Base-by-base conservation (phyloP, 2,888 invertebrate species). In the Metalampra italica region DNA sequence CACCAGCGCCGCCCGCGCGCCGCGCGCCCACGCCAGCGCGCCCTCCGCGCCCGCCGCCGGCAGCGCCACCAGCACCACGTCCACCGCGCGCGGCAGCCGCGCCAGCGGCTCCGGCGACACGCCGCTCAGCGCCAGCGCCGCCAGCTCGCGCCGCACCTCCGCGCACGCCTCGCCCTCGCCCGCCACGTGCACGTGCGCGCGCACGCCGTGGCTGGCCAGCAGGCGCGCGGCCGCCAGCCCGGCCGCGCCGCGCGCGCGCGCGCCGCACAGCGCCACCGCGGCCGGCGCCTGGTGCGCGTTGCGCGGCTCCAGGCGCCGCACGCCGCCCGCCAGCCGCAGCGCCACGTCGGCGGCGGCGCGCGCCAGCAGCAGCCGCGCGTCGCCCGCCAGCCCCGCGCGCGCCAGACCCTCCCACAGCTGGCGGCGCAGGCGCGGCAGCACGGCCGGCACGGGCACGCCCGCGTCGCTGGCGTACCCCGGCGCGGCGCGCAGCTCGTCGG, bases 201-300 rank as follows among this genome's bases (percentile, higher is more conserved):
- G 93, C 12, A 94, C 93, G 45, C 96, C 96, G 78, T 97, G 97
- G 67, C 95, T 93, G 47, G 94, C 93, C 57, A 97, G 90, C 77
- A 97, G 94, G 11, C 97, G 92, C 30, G 94, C 95, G 45, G 94
- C 93, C 64, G 93, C 93, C 13, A 95, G 91, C 22, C 93, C 96
- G 11, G 62, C 66, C 43, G 71, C 78, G 56, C 78, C 77, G 2
- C 90, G 90, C 68, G 90, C 89, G 78, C 95, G 93, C 30, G 94
- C 91, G 44, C 93, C 93, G 60, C 92, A 93, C 51, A 97, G 89
- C 53, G 95, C 92, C 48, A 94, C 94, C 44, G 96, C 95, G 43
- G 92, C 92, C 47, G 97, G 97, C 91, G 93, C 92, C 84, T 97
- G 97, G 85, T 97, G 97, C 54, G 93, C 93, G 82, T 97, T 97